Conservation (phyloP, 2,888 invertebrate genomes). For the Hypomecis punctinalis region DNA sequence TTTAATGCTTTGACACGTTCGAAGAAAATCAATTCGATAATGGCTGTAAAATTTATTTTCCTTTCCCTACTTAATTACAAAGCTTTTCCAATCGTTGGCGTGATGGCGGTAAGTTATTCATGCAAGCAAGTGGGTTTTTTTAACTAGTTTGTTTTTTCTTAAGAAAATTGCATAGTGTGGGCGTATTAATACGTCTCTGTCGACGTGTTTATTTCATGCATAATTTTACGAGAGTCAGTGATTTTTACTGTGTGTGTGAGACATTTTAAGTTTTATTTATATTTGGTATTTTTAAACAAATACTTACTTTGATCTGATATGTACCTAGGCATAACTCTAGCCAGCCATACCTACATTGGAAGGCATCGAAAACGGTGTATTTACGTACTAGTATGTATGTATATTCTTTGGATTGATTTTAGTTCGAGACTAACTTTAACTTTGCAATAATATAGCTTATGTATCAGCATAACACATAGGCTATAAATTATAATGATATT, state of each 20-base stretch:
- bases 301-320: not conserved
- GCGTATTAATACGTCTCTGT: conserved; percentile 56
- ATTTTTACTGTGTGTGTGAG: not conserved
- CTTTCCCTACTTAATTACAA: conserved; percentile 54
- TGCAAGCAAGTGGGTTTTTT: conserved; percentile 45
- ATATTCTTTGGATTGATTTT: too few species aligned
- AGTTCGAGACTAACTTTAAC: too few species aligned
- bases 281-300: not conserved
- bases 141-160: conserved; percentile 44
- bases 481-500: too few species aligned
- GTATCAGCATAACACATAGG: too few species aligned
- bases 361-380: too few species aligned
- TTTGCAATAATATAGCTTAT: too few species aligned
- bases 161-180: conserved; percentile 49
- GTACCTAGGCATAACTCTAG: too few species aligned
- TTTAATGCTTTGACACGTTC: conserved; percentile 66
- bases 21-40: conserved; percentile 48
- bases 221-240: conserved; percentile 32
- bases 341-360: too few species aligned
- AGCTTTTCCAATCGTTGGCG: conserved; percentile 50
- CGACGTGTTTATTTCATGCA: conserved; percentile 50
- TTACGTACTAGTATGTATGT: too few species aligned
- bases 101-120: conserved; percentile 54
- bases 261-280: too few species aligned
- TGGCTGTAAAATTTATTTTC: conserved; percentile 51